These are phyloP conservation scores for Calcarius lapponicus DNA, from an alignment of 2,797 vertebrate genomes.

Conservation along the genomic window DNA sequence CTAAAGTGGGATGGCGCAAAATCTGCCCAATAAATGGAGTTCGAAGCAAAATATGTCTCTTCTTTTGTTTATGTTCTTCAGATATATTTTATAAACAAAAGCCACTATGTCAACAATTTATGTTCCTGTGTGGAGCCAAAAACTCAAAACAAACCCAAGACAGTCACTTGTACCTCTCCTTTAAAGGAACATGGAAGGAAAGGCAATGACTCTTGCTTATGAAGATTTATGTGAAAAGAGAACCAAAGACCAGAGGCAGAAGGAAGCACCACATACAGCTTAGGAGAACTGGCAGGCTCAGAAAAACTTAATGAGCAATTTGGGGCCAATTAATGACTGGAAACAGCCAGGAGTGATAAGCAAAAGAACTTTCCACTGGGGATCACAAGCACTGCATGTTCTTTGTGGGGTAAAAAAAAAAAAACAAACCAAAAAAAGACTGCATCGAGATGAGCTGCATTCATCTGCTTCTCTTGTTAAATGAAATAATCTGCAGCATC, in stretches of 20 bases:
- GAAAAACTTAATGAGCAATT: conserved; percentile 48
- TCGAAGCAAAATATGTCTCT: neutral
- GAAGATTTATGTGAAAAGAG: conserved; percentile 42
- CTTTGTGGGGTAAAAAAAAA: neutral
- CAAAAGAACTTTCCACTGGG: conserved; percentile 19
- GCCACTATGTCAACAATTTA: neutral
- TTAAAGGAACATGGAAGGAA: neutral
- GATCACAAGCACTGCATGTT: neutral
- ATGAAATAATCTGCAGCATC: neutral
- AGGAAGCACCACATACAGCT: conserved; percentile 20
- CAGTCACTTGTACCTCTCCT: neutral
- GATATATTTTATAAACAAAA: neutral
- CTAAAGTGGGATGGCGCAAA: neutral
- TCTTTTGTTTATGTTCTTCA: neutral
- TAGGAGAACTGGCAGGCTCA: conserved; percentile 28
- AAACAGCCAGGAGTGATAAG: conserved; percentile 35
- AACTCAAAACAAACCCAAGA: neutral
- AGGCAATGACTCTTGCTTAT: conserved; percentile 10
- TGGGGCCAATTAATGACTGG: conserved; percentile 50
- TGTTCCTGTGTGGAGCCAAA: neutral
- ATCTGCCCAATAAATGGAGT: neutral
- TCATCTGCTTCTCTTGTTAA: neutral
- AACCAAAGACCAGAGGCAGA: conserved; percentile 37
- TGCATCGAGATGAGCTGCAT: neutral
- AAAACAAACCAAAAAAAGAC: neutral